These are phyloP conservation scores for Pavo muticus DNA, from an alignment of 2,113 vertebrate species.

Conservation along the genomic window DNA sequence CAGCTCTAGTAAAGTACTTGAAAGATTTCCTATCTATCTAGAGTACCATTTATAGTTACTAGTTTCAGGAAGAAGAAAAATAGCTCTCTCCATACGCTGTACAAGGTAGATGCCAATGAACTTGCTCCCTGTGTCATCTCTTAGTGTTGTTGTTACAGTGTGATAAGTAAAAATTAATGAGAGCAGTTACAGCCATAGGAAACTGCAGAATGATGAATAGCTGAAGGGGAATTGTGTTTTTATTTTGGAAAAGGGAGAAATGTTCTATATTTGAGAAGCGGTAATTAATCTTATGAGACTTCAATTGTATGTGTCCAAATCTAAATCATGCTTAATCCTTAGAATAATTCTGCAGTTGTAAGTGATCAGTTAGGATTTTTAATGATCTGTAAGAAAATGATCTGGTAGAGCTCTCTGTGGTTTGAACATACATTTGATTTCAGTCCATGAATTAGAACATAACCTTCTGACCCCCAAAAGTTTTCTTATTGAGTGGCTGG, in stretches of 20 bases:
- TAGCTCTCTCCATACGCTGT: not conserved
- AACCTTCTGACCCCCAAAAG: not conserved
- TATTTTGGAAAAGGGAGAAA: not conserved
- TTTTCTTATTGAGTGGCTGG: not conserved
- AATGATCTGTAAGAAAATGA: not conserved
- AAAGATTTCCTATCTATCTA: conserved; percentile 15
- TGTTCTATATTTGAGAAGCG: not conserved
- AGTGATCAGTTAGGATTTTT: not conserved
- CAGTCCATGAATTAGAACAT: not conserved
- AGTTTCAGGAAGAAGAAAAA: not conserved
- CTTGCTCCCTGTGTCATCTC: not conserved
- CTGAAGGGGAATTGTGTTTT: not conserved
- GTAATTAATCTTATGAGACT: not conserved
- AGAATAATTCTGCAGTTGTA: not conserved
- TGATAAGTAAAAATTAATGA: not conserved
- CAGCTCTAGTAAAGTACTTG: not conserved
- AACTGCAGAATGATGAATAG: not conserved
- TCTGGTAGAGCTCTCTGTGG: not conserved
- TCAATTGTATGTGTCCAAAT: not conserved
- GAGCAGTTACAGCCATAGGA: not conserved
- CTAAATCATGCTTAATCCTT: not conserved
- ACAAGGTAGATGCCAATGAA: not conserved
- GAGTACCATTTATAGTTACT: not conserved
- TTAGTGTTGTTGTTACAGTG: not conserved
- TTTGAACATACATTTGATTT: not conserved